phyloP scores from a whole-genome alignment of 2,113 vertebrate genomes.

The Ranitomeya imitator region DNA sequence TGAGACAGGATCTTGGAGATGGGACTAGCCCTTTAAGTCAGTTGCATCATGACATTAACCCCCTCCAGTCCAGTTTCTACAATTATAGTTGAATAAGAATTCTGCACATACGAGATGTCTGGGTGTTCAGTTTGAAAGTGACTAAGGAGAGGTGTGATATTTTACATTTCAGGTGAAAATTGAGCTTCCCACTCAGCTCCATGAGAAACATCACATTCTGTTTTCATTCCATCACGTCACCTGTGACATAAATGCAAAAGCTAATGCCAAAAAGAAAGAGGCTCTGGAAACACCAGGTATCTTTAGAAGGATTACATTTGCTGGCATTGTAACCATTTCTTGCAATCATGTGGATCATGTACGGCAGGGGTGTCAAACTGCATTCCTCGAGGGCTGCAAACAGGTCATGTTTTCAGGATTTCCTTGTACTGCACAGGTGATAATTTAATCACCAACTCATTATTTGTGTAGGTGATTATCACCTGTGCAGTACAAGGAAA shows the following conservation, averaged over 20 bases:
- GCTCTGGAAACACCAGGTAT: constrained; percentile 92
- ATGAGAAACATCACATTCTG: constrained; percentile 95
- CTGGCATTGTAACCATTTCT: constrained; percentile 42
- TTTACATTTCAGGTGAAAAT: constrained; percentile 90
- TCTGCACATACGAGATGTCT: background rate
- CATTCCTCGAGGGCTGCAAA: too few species aligned
- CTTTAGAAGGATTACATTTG: constrained; percentile 61
- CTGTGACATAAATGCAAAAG: constrained; percentile 98
- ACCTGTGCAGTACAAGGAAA: too few species aligned
- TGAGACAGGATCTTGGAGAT: too few species aligned
- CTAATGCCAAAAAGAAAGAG: constrained; percentile 95
- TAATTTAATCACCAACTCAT: too few species aligned
- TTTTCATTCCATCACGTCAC: constrained; percentile 98
- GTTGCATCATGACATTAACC: background rate
- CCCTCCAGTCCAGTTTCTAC: background rate
- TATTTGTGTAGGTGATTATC: too few species aligned
- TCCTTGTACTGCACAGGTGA: too few species aligned
- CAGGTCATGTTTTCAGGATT: too few species aligned
- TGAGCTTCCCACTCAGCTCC: constrained; percentile 93
- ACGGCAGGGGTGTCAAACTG: constrained; percentile 6
- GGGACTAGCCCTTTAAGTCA: background rate
- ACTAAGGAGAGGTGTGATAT: constrained; percentile 65
- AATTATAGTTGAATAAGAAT: background rate
- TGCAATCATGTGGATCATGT: constrained; percentile 25
- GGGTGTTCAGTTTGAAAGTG: constrained; percentile 37